A percentile compares a stretch with the other conserved stretches of the same genome.
Evolutionary conservation across 2,113 vertebrate species (phyloP).

Genomic region (Eira barbara): DNA sequence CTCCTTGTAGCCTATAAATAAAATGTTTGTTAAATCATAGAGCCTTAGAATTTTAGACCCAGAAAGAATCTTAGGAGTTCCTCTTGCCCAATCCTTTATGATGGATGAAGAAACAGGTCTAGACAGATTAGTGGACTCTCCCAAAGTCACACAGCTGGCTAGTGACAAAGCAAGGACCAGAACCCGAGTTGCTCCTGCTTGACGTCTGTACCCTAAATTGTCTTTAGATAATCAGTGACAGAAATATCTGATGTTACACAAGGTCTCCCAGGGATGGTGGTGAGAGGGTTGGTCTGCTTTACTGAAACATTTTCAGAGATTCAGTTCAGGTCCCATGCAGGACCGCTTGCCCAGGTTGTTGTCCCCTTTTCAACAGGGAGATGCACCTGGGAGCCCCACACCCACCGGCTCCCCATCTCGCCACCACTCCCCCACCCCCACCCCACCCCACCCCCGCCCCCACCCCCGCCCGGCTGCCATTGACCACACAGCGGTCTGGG

Average conservation of each 20-base stretch:
- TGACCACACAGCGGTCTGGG: not conserved
- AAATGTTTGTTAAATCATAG: constrained; percentile 47
- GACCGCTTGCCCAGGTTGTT: not conserved
- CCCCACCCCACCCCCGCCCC: not conserved
- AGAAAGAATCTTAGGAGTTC: not conserved
- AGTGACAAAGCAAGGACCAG: not conserved
- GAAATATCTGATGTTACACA: not conserved
- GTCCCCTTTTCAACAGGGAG: not conserved
- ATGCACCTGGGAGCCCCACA: not conserved
- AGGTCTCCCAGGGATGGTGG: not conserved
- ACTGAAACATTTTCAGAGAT: not conserved
- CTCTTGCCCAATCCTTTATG: not conserved
- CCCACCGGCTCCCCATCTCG: not conserved
- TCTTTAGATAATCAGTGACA: constrained; percentile 23
- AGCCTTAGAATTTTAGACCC: constrained; percentile 38
- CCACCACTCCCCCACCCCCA: not conserved
- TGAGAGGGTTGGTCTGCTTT: not conserved
- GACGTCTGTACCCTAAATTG: not conserved
- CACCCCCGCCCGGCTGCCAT: not conserved
- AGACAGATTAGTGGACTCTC: not conserved
- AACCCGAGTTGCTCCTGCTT: not conserved
- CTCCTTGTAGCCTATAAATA: not conserved
- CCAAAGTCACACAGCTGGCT: not conserved
- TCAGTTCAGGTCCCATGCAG: not conserved
- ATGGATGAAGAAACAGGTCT: not conserved